Base-by-base conservation (phyloP, 2,888 invertebrate species). In the Zhengitettix transpicula region DNA sequence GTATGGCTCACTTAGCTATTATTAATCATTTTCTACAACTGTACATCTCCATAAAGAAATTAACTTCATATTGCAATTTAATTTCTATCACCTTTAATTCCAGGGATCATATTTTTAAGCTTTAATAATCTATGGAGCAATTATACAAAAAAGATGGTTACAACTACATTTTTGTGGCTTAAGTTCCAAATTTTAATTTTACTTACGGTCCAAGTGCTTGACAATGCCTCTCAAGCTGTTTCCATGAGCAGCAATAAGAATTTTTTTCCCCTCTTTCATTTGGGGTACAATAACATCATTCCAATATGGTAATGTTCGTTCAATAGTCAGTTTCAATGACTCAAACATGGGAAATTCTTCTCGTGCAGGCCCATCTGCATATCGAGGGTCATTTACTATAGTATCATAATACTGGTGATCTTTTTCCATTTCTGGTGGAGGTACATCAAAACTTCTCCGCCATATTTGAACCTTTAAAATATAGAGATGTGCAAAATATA, bases 211-310 rank as follows among this genome's bases (percentile, higher is more conserved):
- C 69, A 92, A 81, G 75, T 89, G 85, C 73, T 91, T 91, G 1
- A 91, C 87, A 65, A 92, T 85, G 61, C 89, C 90, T 67, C 91
- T 77, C 51, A 90, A 79, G 69, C 89, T 89, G 72, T 91, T 91
- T 55, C 91, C 91, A 69, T 92, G 92, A 40, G 90, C 89, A 42
- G 87, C 89, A 68, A 92, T 85, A 57, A 92, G 79, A 58, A 92
- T 82, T 41, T 75, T 81, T 69, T 87, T 86, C 57, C 89, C 89
- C 66, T 80, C 86, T 69, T 87, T 88, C 64, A 92, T 80, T 76
- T 91, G 80, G 66, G 93, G 83, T 68, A 92, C 81, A 73, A 97
- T 83, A 53, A 83, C 80, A 69, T 88, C 76, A 71, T 91, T 87
- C 87, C 93, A 95, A 69, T 86, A 91, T 0, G 94, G 94, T 65